phyloP scores from a whole-genome alignment of 2,797 vertebrate genomes.

The Sparus aurata region DNA sequence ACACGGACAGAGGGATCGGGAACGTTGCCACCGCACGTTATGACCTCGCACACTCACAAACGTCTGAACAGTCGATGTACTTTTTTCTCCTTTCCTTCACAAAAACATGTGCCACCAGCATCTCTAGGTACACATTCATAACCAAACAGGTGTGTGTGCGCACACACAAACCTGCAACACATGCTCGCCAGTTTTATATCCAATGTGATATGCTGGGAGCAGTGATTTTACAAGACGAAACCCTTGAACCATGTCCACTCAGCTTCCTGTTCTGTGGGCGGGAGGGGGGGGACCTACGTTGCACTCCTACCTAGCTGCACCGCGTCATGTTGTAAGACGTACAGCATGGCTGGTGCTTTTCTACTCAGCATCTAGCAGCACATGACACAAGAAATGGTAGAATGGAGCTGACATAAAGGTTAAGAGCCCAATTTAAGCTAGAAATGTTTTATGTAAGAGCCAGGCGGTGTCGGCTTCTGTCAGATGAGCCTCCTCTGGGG shows the following conservation, averaged over 20 bases:
- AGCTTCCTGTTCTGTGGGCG: slow-evolving; percentile 59
- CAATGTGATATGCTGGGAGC: slow-evolving; percentile 68
- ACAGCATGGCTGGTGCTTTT: not conserved
- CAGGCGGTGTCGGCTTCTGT: not conserved
- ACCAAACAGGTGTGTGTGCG: slow-evolving; percentile 45
- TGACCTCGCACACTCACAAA: not conserved
- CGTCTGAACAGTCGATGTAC: not conserved
- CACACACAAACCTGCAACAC: slow-evolving; percentile 50
- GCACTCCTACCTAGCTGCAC: slow-evolving; percentile 22
- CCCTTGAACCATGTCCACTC: slow-evolving; percentile 75
- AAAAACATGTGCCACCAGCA: not conserved
- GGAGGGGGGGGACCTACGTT: not conserved
- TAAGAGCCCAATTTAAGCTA: not conserved
- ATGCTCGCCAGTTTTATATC: slow-evolving; percentile 71
- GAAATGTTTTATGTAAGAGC: not conserved
- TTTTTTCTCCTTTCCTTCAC: not conserved
- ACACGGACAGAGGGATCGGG: slow-evolving; percentile 13
- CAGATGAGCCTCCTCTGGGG: not conserved
- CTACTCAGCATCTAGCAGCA: slow-evolving; percentile 12
- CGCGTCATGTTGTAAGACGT: slow-evolving; percentile 10
- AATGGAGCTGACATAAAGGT: not conserved
- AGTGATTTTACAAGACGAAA: slow-evolving; percentile 75
- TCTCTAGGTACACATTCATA: slow-evolving; percentile 21
- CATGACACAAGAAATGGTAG: slow-evolving; percentile 13
- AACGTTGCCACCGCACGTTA: slow-evolving; percentile 1